Evolutionary conservation across 2,888 invertebrate species (phyloP).

Genomic region (Machimus rusticus): DNA sequence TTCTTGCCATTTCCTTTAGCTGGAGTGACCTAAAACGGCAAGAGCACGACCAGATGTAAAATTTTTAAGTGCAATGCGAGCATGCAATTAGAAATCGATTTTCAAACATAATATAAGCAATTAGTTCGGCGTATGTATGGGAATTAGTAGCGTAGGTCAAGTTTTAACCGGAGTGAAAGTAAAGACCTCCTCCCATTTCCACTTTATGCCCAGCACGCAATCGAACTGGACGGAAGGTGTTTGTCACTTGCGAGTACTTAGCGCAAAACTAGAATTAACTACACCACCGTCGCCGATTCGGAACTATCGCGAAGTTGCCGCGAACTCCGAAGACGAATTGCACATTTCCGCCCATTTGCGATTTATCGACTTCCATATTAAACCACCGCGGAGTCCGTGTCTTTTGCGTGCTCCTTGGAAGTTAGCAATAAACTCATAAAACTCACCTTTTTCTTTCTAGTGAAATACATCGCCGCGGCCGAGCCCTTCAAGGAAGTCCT

Average conservation of each 20-base stretch:
- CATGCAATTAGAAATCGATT: conserved; percentile 16
- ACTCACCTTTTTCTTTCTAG: conserved; percentile 46
- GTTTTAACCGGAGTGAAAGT: conserved; percentile 25
- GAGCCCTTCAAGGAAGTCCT: neutral
- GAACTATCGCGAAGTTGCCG: neutral
- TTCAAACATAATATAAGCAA: conserved; percentile 7
- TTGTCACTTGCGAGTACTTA: neutral
- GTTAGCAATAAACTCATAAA: conserved; percentile 21
- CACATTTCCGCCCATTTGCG: conserved; percentile 17
- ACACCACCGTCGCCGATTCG: neutral
- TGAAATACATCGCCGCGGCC: conserved; percentile 42
- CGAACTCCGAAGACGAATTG: conserved; percentile 2
- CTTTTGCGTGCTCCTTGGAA: conserved; percentile 4
- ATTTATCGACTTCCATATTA: conserved; percentile 21
- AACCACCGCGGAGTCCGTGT: neutral
- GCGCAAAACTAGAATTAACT: neutral
- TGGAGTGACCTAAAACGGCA: conserved; percentile 44
- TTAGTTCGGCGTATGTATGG: neutral
- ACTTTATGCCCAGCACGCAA: conserved; percentile 7
- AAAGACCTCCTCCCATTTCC: neutral
- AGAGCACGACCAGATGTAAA: conserved; percentile 2
- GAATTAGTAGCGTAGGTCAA: conserved; percentile 44
- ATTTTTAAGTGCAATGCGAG: neutral
- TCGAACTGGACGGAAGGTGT: neutral
- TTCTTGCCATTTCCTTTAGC: conserved; percentile 39